Base-by-base conservation (phyloP, 2,888 invertebrate species). In the Acrobasis repandana region DNA sequence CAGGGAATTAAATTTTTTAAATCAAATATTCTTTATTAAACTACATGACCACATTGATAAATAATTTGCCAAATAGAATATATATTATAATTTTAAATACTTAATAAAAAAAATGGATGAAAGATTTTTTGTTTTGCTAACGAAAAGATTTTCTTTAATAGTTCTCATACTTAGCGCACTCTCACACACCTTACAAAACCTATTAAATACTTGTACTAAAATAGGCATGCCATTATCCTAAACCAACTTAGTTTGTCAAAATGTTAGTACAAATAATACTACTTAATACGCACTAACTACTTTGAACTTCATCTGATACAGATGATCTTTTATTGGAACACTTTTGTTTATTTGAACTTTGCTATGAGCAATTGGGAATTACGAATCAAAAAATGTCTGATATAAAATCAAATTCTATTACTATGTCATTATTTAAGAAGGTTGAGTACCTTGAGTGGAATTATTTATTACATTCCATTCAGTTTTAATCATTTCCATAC, bases 241-340 rank as follows among this genome's bases (percentile, higher is more conserved):
- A 73, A 83, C 79, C 82, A 84, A 85, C 82, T 77, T 79, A 79
- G 73, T 82, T 82, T 82, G 81, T 84, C 81, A 83, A 73, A 75
- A 76, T 82, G 87, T 90, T 88, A 88, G 88, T 90, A 85, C 68
- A 74, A n/a, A 79, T 83, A 82, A 81, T 79, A 80, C 79, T 85
- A 88, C 71, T 79, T 77, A 76, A 79, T 74, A 76, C 69, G 62
- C 63, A 75, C 76, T 80, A 80, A 74, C 81, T 88, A 89, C 71
- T 87, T 89, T 89, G 86, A 87, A 90, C 85, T 80, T 83, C 91
- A 90, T 90, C 91, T 91, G 91, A 92, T 91, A 88, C 91, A 91
- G 91, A 92, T 83, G 90, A 84, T 80, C 80, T 72, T 77, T n/a
- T 82, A 85, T 82, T 80, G 76, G 80, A 85, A 85, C 78, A 80